phyloP scores from a whole-genome alignment of 2,888 invertebrate species.

The Bombylius discolor region DNA sequence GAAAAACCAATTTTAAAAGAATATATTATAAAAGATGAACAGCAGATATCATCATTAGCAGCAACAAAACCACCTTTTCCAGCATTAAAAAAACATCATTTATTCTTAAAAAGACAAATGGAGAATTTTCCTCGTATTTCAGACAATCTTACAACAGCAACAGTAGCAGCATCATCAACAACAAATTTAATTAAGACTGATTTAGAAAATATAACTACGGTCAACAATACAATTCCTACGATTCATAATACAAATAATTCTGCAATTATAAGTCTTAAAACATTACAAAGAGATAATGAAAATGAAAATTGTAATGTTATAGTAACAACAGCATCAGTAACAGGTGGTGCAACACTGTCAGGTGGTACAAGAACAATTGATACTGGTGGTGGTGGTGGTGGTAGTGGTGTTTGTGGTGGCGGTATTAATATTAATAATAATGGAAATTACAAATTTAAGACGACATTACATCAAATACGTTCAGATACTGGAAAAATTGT shows the following conservation, averaged over 20 bases:
- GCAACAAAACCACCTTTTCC: slow-evolving; percentile 15
- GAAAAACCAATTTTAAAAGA: too few species aligned
- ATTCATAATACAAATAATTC: slow-evolving; percentile 8
- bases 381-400: slow-evolving; percentile 7
- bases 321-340: too few species aligned
- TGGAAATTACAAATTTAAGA: not conserved
- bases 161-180: not conserved
- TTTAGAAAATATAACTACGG: slow-evolving; percentile 4
- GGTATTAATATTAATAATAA: too few species aligned
- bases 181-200: slow-evolving; percentile 15
- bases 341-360: too few species aligned
- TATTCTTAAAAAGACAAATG: slow-evolving; percentile 33
- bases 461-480: slow-evolving; percentile 23
- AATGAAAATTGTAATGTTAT: too few species aligned
- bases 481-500: slow-evolving; percentile 22
- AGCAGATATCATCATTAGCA: not conserved
- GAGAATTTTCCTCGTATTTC: slow-evolving; percentile 25
- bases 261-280: too few species aligned
- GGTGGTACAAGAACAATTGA: not conserved
- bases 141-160: not conserved
- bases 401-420: too few species aligned
- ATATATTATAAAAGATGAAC: not conserved
- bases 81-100: slow-evolving; percentile 34
- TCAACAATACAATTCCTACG: slow-evolving; percentile 1
- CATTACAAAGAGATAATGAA: too few species aligned